phyloP scores from a whole-genome alignment of 2,888 invertebrate species.

The Dryadula phaetusa region DNA sequence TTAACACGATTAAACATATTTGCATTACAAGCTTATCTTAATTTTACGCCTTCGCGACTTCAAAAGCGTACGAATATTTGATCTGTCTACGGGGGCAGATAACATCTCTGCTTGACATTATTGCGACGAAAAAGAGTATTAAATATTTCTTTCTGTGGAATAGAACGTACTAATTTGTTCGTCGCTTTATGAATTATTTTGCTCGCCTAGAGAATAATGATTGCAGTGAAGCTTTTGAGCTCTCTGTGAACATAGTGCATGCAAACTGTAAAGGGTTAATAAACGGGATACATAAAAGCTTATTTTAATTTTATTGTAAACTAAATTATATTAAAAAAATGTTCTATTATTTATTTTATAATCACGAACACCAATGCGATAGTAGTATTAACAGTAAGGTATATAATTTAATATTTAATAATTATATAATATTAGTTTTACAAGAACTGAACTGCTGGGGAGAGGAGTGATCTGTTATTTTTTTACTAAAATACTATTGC shows the following conservation, averaged over 20 bases:
- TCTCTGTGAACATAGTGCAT: constrained; percentile 30
- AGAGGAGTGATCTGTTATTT: no score
- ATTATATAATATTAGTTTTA: no score
- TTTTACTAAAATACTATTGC: no score
- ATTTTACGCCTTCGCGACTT: constrained; percentile 70
- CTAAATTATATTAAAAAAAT: background rate
- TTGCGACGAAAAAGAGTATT: constrained; percentile 61
- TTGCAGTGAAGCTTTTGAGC: constrained; percentile 31
- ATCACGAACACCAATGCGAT: no score
- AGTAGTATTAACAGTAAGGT: no score
- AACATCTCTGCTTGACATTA: constrained; percentile 72
- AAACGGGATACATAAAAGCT: constrained; percentile 36
- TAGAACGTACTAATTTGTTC: constrained; percentile 46
- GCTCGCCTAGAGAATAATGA: constrained; percentile 30
- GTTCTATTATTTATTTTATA: no score
- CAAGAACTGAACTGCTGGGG: no score
- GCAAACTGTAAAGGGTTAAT: constrained; percentile 34
- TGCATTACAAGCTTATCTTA: constrained; percentile 63
- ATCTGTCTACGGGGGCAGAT: constrained; percentile 70
- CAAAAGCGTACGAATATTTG: constrained; percentile 70
- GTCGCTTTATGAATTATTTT: constrained; percentile 47
- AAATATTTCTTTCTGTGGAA: constrained; percentile 44
- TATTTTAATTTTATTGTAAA: background rate
- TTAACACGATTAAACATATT: constrained; percentile 34
- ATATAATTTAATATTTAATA: no score